A percentile compares a stretch with the other conserved stretches of the same genome.
Conservation (phyloP, 1,140 invertebrate genomes). For the Achatina immaculata region DNA sequence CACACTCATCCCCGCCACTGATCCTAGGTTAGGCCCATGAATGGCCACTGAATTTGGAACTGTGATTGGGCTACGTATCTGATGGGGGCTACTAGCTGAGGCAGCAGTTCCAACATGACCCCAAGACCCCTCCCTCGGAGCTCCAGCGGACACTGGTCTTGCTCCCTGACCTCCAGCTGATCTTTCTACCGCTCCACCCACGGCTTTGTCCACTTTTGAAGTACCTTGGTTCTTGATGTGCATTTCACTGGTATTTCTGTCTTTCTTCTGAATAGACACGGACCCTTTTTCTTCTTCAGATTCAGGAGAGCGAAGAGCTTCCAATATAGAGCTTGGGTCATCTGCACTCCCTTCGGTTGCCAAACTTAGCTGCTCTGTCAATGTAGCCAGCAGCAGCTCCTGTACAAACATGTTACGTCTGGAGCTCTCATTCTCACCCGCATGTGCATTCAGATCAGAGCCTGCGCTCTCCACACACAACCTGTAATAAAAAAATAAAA, state of each 20-base stretch:
- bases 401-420: slow-evolving; percentile 80
- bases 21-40: slow-evolving; percentile 21
- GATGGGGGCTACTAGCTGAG: slow-evolving; percentile 50
- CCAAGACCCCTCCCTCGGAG: slow-evolving; percentile 41
- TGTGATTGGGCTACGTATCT: slow-evolving; percentile 42
- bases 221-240: slow-evolving; percentile 36
- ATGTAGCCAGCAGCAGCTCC: slow-evolving; percentile 78
- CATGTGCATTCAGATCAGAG: slow-evolving; percentile 75
- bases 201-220: slow-evolving; percentile 22
- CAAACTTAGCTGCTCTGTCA: slow-evolving; percentile 71
- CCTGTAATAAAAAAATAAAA: slow-evolving; percentile 69
- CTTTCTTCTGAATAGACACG: slow-evolving; percentile 32
- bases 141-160: slow-evolving; percentile 41
- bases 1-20: slow-evolving; percentile 9
- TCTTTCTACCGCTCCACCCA: slow-evolving; percentile 41
- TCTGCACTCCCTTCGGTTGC: slow-evolving; percentile 47
- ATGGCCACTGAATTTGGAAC: slow-evolving; percentile 22
- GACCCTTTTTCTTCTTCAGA: slow-evolving; percentile 40
- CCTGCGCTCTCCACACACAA: slow-evolving; percentile 71
- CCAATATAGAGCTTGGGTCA: slow-evolving; percentile 44
- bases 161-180: slow-evolving; percentile 33
- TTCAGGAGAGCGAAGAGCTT: slow-evolving; percentile 42
- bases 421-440: slow-evolving; percentile 76
- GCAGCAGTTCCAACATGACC: slow-evolving; percentile 46
- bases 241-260: slow-evolving; percentile 28